Evolutionary conservation across 2,113 vertebrate species (phyloP), one percentile per base, ranked within the genome.

Genomic region (Pollimyrus isidori): DNA sequence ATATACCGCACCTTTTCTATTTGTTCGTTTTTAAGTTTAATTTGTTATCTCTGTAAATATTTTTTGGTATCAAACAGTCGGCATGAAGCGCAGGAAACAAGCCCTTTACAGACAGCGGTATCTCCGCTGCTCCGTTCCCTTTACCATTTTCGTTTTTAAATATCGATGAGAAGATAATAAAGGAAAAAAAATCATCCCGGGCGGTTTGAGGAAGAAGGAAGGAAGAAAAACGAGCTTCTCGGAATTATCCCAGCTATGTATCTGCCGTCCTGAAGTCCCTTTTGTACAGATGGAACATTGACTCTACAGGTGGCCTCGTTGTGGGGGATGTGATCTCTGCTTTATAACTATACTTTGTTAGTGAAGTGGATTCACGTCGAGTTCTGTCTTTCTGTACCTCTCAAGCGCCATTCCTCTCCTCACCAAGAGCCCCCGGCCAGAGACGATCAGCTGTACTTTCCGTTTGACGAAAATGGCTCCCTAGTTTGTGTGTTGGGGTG

Each of bases 11-110:
- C 93, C 92, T 95, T 95, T 93, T 89, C 90, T 89, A 91, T 91
- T 89, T 91, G 86, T 91, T 85, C 90, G 89, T 92, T 93, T 92
- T 90, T 80, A 87, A 91, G 90, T 92, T 94, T 88, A 92, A 65
- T 91, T 90, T 93, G 90, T 93, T 93, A 92, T 92, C 93, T 93
- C 91, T 95, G 93, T 94, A 94, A 93, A 95, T 94, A 93, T 91
- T 92, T 91, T 92, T 90, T 85, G 80, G 91, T 90, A 89, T 58
- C 49, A 56, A 90, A 90, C 86, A 39, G 80, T 87, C 53, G 0
- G 48, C 84, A 92, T 46, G 88, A 90, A 87, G 89, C 56, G n/a
- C 89, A 42, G 89, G 89, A 87, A 90, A 86, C 92, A 49, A 92
- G 88, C 91, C 92, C 91, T 94, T 92, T 92, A 91, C 89, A 85